Evolutionary conservation across 2,888 invertebrate genomes (phyloP).

Genomic region (Troides aeacus): DNA sequence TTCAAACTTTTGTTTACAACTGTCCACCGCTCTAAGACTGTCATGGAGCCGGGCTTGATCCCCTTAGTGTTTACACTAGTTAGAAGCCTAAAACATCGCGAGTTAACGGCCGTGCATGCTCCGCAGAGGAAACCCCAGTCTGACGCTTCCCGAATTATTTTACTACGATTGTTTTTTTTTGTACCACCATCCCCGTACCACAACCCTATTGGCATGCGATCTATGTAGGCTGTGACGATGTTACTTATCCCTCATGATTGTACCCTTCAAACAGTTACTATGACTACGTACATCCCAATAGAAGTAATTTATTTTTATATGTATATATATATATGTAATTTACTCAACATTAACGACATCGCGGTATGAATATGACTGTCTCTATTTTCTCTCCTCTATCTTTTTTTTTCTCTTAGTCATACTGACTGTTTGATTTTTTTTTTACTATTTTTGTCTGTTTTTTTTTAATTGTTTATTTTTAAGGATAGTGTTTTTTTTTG

Average conservation of each 20-base stretch:
- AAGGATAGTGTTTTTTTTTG: conserved; percentile 72
- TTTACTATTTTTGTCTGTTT: conserved; percentile 49
- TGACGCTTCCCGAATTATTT: conserved; percentile 64
- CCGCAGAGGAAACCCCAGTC: conserved; percentile 60
- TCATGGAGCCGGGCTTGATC: conserved; percentile 60
- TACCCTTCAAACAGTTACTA: conserved; percentile 73
- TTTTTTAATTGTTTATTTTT: conserved; percentile 49
- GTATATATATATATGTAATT: conserved; percentile 32
- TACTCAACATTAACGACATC: conserved; percentile 67
- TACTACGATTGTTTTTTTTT: conserved; percentile 39
- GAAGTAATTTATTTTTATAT: conserved; percentile 36
- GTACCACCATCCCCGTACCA: conserved; percentile 43
- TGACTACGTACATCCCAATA: conserved; percentile 61
- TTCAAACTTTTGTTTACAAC: conserved; percentile 22
- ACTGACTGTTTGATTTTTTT: conserved; percentile 79
- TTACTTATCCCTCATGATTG: conserved; percentile 73
- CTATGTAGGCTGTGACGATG: conserved; percentile 73
- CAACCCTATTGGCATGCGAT: conserved; percentile 71
- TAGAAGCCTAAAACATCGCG: conserved; percentile 46
- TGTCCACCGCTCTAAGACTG: conserved; percentile 43
- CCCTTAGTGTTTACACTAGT: conserved; percentile 50
- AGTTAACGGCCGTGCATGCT: conserved; percentile 63
- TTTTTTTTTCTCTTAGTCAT: conserved; percentile 75
- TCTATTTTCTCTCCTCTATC: conserved; percentile 59
- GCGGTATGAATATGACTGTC: conserved; percentile 75